Conservation (phyloP, 2,888 invertebrate species). For the Andrena dorsata region DNA sequence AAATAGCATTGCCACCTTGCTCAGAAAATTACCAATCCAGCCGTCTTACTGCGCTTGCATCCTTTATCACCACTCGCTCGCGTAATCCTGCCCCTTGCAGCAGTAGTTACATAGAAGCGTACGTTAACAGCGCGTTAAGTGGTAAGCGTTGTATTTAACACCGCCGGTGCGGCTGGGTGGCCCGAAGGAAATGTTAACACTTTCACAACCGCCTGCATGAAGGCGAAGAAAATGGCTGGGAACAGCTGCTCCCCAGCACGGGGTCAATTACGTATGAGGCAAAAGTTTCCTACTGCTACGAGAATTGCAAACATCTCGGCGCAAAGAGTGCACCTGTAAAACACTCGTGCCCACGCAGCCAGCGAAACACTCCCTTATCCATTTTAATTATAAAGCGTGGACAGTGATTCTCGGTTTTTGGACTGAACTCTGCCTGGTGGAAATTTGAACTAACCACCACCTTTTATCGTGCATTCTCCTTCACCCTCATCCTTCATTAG, state of each 20-base stretch:
- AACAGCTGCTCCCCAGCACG: neutral
- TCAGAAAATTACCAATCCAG: constrained; percentile 2
- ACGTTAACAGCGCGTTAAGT: constrained; percentile 9
- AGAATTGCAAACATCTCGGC: neutral
- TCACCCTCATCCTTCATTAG: no score
- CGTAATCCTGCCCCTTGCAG: constrained; percentile 4
- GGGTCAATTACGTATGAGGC: constrained; percentile 5
- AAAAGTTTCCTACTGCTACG: neutral
- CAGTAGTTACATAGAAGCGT: constrained; percentile 5
- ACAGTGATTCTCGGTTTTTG: no score
- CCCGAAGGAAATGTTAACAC: constrained; percentile 30
- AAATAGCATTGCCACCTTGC: no score
- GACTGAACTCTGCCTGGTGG: no score
- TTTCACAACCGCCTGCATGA: constrained; percentile 41
- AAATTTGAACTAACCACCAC: no score
- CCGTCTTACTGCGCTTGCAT: no score
- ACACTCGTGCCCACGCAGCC: neutral
- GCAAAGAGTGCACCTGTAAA: neutral
- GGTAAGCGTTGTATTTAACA: constrained; percentile 29
- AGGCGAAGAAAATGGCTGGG: constrained; percentile 29
- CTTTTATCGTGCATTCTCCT: no score
- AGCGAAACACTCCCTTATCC: neutral
- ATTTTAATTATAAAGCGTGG: no score
- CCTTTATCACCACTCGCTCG: neutral
- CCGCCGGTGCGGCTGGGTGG: constrained; percentile 16